phyloP scores from a whole-genome alignment of 1,140 invertebrate species.

The Drosophila albomicans region DNA sequence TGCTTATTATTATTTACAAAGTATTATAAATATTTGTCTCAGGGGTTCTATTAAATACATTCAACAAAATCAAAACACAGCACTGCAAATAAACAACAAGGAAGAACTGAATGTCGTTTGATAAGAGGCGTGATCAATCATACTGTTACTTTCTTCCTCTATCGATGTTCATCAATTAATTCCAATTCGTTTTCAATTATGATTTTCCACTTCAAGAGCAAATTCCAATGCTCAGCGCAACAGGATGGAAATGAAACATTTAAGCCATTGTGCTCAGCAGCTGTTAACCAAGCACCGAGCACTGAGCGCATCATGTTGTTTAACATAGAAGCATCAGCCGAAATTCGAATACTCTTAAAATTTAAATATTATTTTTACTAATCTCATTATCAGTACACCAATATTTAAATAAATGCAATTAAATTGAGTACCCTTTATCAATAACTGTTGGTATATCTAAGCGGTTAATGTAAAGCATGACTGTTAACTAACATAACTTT shows the following conservation, averaged over 20 bases:
- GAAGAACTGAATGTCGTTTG: not conserved
- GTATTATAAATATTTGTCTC: not conserved
- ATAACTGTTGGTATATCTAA: too few relatives aligned
- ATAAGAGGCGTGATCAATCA: conserved; percentile 10
- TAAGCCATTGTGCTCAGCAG: conserved; percentile 24
- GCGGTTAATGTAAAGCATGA: not conserved
- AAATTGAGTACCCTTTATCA: too few relatives aligned
- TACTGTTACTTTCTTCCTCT: conserved; percentile 19
- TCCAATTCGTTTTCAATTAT: conserved; percentile 63
- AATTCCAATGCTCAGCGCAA: conserved; percentile 13
- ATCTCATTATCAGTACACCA: too few relatives aligned
- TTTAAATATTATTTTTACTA: not conserved
- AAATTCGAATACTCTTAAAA: conserved; percentile 13
- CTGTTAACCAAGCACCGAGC: conserved; percentile 7
- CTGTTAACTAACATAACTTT: conserved; percentile 11
- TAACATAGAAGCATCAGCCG: not conserved
- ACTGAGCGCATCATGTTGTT: conserved; percentile 13
- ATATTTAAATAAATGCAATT: too few relatives aligned
- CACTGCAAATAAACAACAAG: not conserved
- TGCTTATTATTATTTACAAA: conserved; percentile 4
- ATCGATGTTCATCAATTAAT: conserved; percentile 46
- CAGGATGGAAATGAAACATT: conserved; percentile 43
- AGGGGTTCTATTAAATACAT: not conserved
- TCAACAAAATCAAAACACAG: conserved; percentile 1
- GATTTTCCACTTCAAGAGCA: conserved; percentile 32